Percentiles rank a stretch among this genome's conserved stretches.
Evolutionary conservation across 2,113 vertebrate genomes (phyloP).

Genomic region (Ailuropoda melanoleuca): DNA sequence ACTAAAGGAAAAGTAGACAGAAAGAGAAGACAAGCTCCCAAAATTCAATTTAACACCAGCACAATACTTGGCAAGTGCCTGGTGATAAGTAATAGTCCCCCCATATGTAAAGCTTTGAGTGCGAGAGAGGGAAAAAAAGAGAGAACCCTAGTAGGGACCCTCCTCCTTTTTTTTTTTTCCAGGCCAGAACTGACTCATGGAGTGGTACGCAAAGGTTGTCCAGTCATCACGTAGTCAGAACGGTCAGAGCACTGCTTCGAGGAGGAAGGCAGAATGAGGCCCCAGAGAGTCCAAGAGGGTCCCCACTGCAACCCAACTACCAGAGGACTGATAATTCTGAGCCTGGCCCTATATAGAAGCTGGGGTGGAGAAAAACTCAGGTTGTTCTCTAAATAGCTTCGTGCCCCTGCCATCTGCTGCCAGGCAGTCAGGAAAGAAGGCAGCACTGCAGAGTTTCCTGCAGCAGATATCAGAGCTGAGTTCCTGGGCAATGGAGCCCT

Average conservation of each 20-base stretch:
- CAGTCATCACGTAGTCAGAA: not conserved
- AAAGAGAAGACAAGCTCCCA: not conserved
- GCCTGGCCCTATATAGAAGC: conserved; percentile 28
- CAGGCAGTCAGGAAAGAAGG: not conserved
- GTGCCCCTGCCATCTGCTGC: not conserved
- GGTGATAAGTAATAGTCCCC: not conserved
- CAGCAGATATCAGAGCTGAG: not conserved
- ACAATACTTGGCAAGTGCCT: not conserved
- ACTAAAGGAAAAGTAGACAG: not conserved
- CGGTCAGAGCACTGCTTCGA: not conserved
- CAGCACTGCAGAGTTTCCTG: not conserved
- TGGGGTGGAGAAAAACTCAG: conserved; percentile 9
- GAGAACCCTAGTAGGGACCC: not conserved
- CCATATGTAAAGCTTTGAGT: not conserved
- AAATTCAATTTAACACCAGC: not conserved
- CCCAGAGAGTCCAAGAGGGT: not conserved
- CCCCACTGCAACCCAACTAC: not conserved
- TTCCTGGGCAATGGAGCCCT: no score
- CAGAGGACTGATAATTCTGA: not conserved
- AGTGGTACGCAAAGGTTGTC: not conserved
- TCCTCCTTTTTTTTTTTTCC: not conserved
- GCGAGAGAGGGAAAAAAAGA: not conserved
- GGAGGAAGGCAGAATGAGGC: not conserved
- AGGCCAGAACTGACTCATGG: not conserved
- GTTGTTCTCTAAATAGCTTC: conserved; percentile 33